Base-by-base conservation (phyloP, 2,888 invertebrate genomes). In the Lasius platythorax region DNA sequence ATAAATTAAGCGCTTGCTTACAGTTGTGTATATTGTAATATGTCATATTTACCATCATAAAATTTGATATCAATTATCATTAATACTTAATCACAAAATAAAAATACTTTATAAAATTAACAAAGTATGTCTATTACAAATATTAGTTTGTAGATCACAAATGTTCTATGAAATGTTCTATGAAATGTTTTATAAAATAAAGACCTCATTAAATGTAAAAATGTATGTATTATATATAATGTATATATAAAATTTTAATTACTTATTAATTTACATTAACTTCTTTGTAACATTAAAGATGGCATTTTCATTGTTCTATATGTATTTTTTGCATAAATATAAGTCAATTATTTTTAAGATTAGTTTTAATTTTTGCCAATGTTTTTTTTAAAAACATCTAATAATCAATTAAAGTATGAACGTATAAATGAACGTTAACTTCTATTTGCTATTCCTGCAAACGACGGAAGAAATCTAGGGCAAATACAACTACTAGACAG, bases 351-450 rank as follows among this genome's bases (percentile, higher is more conserved):
- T 37, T 70, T 33, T 6, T 15, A n/a, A 18, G 1, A 50, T 68
- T 3, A 58, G 58, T 33, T 33, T 50, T 30, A 33, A 70, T 30
- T 43, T 4, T 61, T 1, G n/a, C 15, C 30, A 74, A 61, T 4
- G 28, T 61, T 28, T 3, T n/a, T 23, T 58, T 12, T n/a, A 18
- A n/a, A 61, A 61, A 73, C 23, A 61, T 5, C 43, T 30, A 61
- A 74, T 12, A 40, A 3, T 73, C 37, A 58, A 56, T 11, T 6
- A 11, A 73, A 6, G 58, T 28, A 56, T 58, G 23, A 23, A 23
- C 0, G 23, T 23, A 18, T 28, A 74, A 74, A 61, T 61, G 61
- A 43, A 61, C n/a, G 64, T 43, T 63, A 63, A 50, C n/a, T 33
- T 33, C 30, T 33, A 3, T 3, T 46, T 70, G 43, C 18, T 28